Evolutionary conservation across 1,140 invertebrate species (phyloP).

Genomic region (Dinoponera quadriceps): DNA sequence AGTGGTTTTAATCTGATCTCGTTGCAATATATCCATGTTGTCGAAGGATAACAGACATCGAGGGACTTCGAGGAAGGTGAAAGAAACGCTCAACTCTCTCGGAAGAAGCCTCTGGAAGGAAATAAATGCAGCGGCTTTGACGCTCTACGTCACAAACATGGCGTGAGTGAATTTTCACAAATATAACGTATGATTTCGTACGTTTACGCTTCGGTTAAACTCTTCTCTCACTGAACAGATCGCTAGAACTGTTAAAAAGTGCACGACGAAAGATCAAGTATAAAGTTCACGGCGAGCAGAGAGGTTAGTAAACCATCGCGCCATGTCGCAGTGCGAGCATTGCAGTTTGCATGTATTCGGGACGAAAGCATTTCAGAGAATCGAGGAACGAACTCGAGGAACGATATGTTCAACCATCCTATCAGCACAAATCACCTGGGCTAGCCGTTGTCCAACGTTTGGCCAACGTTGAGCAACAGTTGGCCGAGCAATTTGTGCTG

Average conservation of each 20-base stretch:
- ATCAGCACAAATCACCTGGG: no score
- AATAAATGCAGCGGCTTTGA: neutral
- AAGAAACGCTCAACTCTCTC: neutral
- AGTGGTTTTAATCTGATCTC: neutral
- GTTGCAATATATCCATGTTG: no score
- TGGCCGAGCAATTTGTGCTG: no score
- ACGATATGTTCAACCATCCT: conserved; percentile 39
- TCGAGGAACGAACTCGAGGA: conserved; percentile 31
- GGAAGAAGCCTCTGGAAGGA: neutral
- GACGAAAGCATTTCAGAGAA: conserved; percentile 49
- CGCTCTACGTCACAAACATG: neutral
- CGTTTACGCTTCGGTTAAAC: no score
- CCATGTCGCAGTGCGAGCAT: neutral
- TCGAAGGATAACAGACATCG: no score
- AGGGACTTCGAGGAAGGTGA: no score
- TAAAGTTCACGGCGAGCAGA: conserved; percentile 24
- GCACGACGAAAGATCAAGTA: neutral
- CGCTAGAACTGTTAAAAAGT: conserved; percentile 3
- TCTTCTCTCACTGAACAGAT: neutral
- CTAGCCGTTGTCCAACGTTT: no score
- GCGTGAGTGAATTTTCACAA: neutral
- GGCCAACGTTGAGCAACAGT: no score
- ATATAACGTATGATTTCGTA: neutral
- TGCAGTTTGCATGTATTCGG: conserved; percentile 26
- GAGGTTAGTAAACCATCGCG: neutral